Percentiles rank a stretch among this genome's conserved stretches.
These are phyloP conservation scores for Neuroterus valhalla DNA, from an alignment of 1,140 invertebrate genomes.

Conservation along the genomic window DNA sequence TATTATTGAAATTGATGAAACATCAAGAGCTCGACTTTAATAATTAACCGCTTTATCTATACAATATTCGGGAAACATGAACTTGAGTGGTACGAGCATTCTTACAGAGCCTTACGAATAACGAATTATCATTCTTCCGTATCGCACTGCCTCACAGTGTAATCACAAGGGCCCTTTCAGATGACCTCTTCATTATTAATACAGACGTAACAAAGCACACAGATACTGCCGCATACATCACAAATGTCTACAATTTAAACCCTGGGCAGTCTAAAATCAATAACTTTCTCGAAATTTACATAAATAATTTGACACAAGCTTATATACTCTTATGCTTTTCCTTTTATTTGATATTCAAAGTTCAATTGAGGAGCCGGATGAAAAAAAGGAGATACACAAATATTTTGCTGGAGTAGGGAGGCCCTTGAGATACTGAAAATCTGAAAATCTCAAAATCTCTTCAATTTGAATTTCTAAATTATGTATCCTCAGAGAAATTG, in stretches of 20 bases:
- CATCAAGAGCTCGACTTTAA: neutral
- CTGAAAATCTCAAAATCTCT: too few species aligned
- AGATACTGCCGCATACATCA: conserved; percentile 17
- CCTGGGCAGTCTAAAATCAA: conserved; percentile 62
- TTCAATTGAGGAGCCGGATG: neutral
- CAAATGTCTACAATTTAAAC: conserved; percentile 55
- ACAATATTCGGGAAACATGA: neutral
- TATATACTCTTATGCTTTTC: neutral
- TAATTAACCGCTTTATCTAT: neutral
- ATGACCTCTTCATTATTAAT: neutral
- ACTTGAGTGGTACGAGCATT: conserved; percentile 21
- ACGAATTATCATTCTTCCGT: conserved; percentile 20
- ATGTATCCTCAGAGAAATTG: too few species aligned
- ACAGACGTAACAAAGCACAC: conserved; percentile 27
- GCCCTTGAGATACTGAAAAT: too few species aligned
- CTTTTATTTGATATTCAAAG: neutral
- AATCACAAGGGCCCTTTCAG: conserved; percentile 4
- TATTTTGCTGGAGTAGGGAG: too few species aligned
- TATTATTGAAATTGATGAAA: neutral
- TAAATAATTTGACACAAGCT: neutral
- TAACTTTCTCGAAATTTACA: neutral
- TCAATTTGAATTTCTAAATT: too few species aligned
- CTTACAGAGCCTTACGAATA: conserved; percentile 12
- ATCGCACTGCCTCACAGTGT: conserved; percentile 12
- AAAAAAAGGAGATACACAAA: too few species aligned